These are phyloP conservation scores for Mola mola DNA, from an alignment of 2,113 vertebrate species.

Conservation along the genomic window DNA sequence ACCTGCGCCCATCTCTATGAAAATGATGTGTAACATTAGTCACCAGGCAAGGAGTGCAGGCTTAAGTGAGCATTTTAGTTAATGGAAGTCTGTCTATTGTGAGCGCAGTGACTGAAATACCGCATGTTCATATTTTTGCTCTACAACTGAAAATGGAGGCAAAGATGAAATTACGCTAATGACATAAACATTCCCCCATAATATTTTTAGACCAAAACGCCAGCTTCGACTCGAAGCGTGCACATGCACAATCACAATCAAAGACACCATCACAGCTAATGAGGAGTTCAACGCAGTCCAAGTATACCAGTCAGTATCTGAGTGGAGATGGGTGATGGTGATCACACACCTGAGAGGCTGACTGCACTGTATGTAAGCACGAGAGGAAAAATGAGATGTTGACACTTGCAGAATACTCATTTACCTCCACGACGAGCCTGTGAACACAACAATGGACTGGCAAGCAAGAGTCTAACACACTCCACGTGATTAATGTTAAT, in stretches of 20 bases:
- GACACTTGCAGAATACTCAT: constrained; percentile 26
- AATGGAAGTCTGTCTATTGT: background rate
- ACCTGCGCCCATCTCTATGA: constrained; percentile 56
- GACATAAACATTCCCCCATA: too few relatives aligned
- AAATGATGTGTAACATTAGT: constrained; percentile 22
- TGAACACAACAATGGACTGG: too few relatives aligned
- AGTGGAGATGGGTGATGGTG: constrained; percentile 17
- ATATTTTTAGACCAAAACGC: too few relatives aligned
- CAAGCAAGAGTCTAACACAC: background rate
- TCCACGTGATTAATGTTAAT: too few relatives aligned
- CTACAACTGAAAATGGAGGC: background rate
- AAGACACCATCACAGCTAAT: too few relatives aligned
- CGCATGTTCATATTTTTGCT: background rate
- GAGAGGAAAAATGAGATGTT: constrained; percentile 13
- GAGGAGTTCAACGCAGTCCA: constrained; percentile 47
- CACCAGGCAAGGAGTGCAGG: background rate
- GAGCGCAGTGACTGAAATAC: background rate
- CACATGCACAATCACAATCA: too few relatives aligned
- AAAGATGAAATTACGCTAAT: background rate
- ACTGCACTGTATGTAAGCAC: constrained; percentile 19
- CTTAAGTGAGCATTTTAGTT: constrained; percentile 3
- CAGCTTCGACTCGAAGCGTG: too few relatives aligned
- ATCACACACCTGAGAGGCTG: constrained; percentile 15
- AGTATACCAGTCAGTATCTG: constrained; percentile 24
- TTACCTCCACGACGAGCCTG: constrained; percentile 10